phyloP scores from a whole-genome alignment of 2,113 vertebrate species.

The Microtus oregoni region DNA sequence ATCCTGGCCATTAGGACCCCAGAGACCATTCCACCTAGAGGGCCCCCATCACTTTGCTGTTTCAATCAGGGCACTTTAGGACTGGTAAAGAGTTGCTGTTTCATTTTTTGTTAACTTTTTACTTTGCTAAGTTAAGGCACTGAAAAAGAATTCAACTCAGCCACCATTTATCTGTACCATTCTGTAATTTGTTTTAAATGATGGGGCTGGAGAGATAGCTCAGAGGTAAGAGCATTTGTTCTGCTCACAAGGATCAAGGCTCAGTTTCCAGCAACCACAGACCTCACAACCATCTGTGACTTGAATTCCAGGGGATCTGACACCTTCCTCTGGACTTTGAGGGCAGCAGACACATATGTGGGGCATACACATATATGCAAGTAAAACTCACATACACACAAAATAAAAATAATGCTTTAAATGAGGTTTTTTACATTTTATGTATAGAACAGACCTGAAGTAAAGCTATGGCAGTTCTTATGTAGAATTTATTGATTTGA shows the following conservation, averaged over 20 bases:
- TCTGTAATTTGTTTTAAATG: background rate
- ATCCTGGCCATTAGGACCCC: background rate
- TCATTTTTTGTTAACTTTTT: background rate
- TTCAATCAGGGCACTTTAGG: background rate
- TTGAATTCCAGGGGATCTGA: background rate
- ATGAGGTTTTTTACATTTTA: slow-evolving; percentile 31
- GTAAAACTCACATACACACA: background rate
- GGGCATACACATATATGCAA: background rate
- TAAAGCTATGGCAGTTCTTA: background rate
- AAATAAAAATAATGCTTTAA: background rate
- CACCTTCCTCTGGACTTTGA: background rate
- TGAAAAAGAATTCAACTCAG: slow-evolving; percentile 46
- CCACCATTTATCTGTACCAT: background rate
- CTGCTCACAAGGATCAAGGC: background rate
- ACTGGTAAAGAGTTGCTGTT: background rate
- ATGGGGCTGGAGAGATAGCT: background rate
- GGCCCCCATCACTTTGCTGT: background rate
- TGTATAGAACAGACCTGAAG: background rate
- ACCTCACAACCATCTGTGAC: background rate
- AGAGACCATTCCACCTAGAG: background rate
- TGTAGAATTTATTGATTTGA: background rate
- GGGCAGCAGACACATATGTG: background rate
- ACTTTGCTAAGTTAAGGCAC: background rate
- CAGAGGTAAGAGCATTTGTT: background rate
- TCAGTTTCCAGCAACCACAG: background rate